Evolutionary conservation across 2,113 vertebrate species (phyloP).

Genomic region (Hemichromis elongatus): DNA sequence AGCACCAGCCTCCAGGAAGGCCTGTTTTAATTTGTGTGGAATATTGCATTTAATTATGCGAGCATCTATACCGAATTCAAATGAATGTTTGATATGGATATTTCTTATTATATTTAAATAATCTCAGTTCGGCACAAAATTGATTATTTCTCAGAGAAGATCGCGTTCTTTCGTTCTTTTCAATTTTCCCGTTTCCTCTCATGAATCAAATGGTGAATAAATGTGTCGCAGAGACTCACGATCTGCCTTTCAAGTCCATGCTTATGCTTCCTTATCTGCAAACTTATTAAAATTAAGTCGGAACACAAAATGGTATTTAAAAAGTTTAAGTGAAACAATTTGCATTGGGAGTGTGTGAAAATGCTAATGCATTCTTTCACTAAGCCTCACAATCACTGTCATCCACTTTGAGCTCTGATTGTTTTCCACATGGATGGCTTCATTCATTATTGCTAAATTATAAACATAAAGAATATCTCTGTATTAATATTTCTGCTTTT

Average conservation of each 20-base stretch:
- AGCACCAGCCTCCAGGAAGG: conserved; percentile 11
- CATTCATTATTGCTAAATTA: conserved; percentile 83
- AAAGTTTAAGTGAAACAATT: conserved; percentile 80
- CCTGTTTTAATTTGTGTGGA: conserved; percentile 46
- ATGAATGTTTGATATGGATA: conserved; percentile 60
- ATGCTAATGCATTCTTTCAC: conserved; percentile 76
- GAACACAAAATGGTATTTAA: conserved; percentile 74
- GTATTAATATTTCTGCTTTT: conserved; percentile 83
- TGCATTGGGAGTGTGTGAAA: conserved; percentile 74
- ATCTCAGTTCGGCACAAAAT: conserved; percentile 61
- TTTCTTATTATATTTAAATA: conserved; percentile 60
- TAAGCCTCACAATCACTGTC: conserved; percentile 74
- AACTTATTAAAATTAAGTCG: conserved; percentile 73
- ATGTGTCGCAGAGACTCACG: conserved; percentile 46
- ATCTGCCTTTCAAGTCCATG: conserved; percentile 56
- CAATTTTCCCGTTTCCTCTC: conserved; percentile 53
- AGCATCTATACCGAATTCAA: conserved; percentile 57
- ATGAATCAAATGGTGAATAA: conserved; percentile 49
- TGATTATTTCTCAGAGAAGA: conserved; percentile 59
- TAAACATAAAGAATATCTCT: conserved; percentile 83
- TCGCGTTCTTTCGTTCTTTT: conserved; percentile 61
- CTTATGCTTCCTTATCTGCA: conserved; percentile 67
- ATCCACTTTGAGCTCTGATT: conserved; percentile 75
- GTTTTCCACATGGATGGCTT: conserved; percentile 81
- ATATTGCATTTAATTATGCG: conserved; percentile 51